phyloP scores from a whole-genome alignment of 2,888 invertebrate genomes.

The Chorisops tibialis region DNA sequence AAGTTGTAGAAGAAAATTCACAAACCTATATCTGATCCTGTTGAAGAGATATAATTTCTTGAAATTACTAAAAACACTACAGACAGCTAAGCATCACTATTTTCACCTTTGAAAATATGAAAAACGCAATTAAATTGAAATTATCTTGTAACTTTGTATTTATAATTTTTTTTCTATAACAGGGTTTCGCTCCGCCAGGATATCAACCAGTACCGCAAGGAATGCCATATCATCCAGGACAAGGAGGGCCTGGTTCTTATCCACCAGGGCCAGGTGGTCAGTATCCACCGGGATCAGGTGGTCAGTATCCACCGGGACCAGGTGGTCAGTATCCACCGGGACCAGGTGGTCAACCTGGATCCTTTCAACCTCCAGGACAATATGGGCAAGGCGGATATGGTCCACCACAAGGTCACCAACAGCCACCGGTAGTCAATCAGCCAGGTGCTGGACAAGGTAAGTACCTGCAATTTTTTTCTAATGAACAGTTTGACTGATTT shows the following conservation, averaged over 20 bases:
- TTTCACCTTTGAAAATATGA: no score
- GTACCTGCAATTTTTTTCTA: no score
- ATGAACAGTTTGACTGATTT: no score
- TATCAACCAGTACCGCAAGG: constrained; percentile 13
- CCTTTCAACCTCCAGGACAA: not conserved
- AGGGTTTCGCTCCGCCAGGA: constrained; percentile 11
- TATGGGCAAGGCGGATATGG: not conserved
- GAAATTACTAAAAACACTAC: no score
- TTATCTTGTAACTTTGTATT: no score
- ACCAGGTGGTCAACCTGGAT: not conserved
- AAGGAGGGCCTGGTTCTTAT: not conserved
- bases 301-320: not conserved
- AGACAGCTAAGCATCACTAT: no score
- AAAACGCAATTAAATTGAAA: no score
- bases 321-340: not conserved
- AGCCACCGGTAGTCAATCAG: constrained; percentile 44
- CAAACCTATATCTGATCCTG: no score
- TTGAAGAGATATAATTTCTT: no score
- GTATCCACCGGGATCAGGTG: constrained; percentile 4
- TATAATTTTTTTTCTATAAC: no score
- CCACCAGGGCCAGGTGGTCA: not conserved
- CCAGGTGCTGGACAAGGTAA: constrained; percentile 36
- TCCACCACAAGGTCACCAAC: constrained; percentile 29
- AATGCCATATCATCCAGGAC: constrained; percentile 2
- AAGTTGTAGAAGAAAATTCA: no score